Conservation (phyloP, 2,888 invertebrate genomes). For the Cephalotes varians region DNA sequence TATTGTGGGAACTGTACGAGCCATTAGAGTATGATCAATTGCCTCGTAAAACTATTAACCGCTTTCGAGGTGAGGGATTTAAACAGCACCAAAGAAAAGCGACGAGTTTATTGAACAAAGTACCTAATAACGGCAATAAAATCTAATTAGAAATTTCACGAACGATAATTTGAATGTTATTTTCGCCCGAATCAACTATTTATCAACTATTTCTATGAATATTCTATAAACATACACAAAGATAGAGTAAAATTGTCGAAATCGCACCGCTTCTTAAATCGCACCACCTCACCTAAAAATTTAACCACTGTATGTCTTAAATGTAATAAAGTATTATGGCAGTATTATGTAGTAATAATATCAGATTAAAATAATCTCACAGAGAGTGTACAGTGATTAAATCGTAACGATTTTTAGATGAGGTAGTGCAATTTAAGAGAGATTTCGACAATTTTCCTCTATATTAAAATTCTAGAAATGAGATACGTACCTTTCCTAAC, state of each 20-base stretch:
- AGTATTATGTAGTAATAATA: too few species aligned
- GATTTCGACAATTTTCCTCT: too few species aligned
- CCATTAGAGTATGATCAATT: constrained; percentile 9
- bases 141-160: neutral
- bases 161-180: neutral
- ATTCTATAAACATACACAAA: neutral
- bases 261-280: too few species aligned
- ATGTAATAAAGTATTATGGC: too few species aligned
- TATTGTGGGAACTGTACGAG: neutral
- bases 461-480: neutral
- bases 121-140: neutral
- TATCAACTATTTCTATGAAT: neutral
- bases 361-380: too few species aligned
- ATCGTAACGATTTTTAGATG: too few species aligned
- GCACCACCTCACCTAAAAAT: too few species aligned
- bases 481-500: constrained; percentile 24
- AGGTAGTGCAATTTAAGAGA: too few species aligned
- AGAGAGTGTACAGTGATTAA: too few species aligned
- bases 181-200: neutral
- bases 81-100: constrained; percentile 22
- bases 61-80: constrained; percentile 2
- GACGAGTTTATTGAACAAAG: constrained; percentile 1
- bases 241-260: too few species aligned
- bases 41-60: constrained; percentile 33
- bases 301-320: too few species aligned